phyloP scores from a whole-genome alignment of 1,140 invertebrate genomes.

The Aleiodes sp. region DNA sequence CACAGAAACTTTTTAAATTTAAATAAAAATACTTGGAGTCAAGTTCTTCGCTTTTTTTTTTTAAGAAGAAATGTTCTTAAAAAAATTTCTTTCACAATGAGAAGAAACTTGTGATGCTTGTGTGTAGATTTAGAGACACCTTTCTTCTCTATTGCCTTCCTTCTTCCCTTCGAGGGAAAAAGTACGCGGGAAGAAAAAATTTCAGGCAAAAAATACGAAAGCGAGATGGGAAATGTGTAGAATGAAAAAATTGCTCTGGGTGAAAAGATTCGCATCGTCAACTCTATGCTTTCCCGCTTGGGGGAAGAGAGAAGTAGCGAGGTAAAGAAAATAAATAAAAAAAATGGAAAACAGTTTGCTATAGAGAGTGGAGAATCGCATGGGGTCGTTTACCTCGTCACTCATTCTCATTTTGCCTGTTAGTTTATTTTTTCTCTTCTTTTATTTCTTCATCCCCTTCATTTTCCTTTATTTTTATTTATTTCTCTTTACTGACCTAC shows the following conservation, averaged over 20 bases:
- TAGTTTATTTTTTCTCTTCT: constrained; percentile 15
- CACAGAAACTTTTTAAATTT: no score
- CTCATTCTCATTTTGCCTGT: constrained; percentile 21
- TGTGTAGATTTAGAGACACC: no score
- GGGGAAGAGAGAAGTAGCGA: neutral
- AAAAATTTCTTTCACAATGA: no score
- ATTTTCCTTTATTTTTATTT: no score
- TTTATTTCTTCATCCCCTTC: neutral
- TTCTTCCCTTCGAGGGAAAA: neutral
- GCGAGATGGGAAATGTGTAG: neutral
- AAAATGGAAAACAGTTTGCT: neutral
- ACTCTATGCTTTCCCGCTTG: constrained; percentile 16
- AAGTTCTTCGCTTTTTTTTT: no score
- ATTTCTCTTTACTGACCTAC: no score
- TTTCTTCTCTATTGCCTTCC: no score
- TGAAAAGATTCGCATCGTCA: constrained; percentile 17
- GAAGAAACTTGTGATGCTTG: neutral
- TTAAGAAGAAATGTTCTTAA: no score
- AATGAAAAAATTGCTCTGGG: constrained; percentile 5
- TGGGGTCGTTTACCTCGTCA: constrained; percentile 33
- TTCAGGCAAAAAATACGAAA: no score
- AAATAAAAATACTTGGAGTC: no score
- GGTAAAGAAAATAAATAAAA: neutral
- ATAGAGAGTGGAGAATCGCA: neutral
- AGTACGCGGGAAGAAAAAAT: neutral